These are phyloP conservation scores for Manis javanica DNA, from an alignment of 2,797 vertebrate genomes.

Conservation along the genomic window DNA sequence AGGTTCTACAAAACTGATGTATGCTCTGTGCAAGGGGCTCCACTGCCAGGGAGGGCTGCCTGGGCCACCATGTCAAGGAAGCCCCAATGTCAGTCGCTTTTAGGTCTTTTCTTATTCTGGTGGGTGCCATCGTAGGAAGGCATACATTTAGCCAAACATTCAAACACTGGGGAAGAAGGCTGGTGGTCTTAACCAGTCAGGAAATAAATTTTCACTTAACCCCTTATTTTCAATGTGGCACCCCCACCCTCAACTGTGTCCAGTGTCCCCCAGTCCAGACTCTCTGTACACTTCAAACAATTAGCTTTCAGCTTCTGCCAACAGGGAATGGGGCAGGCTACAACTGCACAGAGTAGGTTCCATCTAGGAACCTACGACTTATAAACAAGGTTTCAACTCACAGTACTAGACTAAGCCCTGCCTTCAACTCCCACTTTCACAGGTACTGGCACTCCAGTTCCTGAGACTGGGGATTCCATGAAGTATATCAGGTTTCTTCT, in stretches of 20 bases:
- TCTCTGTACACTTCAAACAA: not conserved
- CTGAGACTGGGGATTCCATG: not conserved
- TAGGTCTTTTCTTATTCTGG: not conserved
- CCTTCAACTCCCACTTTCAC: not conserved
- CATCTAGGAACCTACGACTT: too few relatives aligned
- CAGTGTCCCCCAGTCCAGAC: not conserved
- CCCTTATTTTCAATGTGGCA: not conserved
- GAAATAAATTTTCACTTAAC: not conserved
- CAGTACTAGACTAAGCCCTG: not conserved
- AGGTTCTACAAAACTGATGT: not conserved
- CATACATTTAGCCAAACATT: not conserved
- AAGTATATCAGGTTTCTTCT: not conserved
- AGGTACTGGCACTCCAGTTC: not conserved
- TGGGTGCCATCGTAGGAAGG: not conserved
- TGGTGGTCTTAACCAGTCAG: not conserved
- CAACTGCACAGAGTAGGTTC: not conserved
- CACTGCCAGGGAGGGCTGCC: not conserved
- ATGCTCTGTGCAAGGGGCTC: not conserved
- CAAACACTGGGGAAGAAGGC: not conserved
- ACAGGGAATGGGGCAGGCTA: not conserved
- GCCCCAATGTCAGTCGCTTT: not conserved
- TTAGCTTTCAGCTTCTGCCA: not conserved
- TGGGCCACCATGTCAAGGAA: fast-evolving
- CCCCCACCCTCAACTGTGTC: not conserved
- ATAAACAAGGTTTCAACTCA: not conserved